Conservation (phyloP, 2,888 invertebrate genomes). For the Choreutis nemorana region DNA sequence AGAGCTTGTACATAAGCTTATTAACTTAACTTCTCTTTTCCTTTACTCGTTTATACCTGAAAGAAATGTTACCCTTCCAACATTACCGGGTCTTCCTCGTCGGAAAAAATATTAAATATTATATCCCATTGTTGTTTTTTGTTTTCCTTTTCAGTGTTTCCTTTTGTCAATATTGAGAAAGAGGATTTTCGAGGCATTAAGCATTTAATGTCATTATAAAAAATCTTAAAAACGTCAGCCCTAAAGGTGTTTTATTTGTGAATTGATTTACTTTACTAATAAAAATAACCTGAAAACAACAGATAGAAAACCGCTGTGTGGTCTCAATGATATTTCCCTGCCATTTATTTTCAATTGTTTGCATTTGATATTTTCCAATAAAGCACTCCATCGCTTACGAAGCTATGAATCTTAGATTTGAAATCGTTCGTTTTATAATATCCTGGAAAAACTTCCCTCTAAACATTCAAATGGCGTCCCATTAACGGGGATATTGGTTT, state of each 20-base stretch:
- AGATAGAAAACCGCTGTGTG: not conserved
- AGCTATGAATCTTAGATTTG: not conserved
- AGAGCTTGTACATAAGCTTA: conserved; percentile 42
- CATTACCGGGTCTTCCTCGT: conserved; percentile 5
- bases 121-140: not conserved
- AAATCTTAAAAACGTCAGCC: too few relatives aligned
- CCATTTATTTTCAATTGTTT: not conserved
- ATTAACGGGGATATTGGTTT: conserved; percentile 38
- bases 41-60: conserved; percentile 15
- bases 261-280: not conserved
- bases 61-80: conserved; percentile 7
- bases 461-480: conserved; percentile 35
- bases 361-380: too few relatives aligned
- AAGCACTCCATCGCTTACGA: not conserved
- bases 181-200: not conserved
- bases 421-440: not conserved
- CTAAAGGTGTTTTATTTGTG: not conserved
- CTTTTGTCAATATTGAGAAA: not conserved
- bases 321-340: not conserved
- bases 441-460: conserved; percentile 21
- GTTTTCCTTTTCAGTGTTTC: not conserved
- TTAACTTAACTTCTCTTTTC: conserved; percentile 34
- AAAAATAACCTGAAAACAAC: not conserved
- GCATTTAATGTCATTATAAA: not conserved
- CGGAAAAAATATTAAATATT: not conserved